Evolutionary conservation across 2,888 invertebrate species (phyloP), one percentile per base, ranked within the genome.

Genomic region (Aplocera efformata): DNA sequence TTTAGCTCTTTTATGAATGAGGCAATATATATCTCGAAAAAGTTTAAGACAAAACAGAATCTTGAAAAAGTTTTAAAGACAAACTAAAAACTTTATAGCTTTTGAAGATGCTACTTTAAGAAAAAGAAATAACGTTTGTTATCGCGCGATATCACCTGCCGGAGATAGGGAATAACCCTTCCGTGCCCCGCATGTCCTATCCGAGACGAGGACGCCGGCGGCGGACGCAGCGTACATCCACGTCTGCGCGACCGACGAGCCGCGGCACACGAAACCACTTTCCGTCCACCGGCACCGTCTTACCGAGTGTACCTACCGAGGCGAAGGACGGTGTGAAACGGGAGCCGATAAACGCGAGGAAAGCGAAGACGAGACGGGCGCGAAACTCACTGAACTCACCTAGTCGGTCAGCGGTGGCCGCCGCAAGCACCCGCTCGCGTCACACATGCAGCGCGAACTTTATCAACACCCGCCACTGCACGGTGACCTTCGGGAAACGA

Each of bases 401-500:
- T 81, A 82, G 80, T 83, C 78, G 83, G 81, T 73, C 73, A 79
- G 79, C 76, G 82, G 75, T 68, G 67, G 72, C 74, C 79, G 83
- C 72, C 75, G 79, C 73, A 72, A 71, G 61, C 80, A 70, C 74
- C 66, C 79, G 76, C 66, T 60, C 68, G 69, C 64, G 66, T 51
- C 70, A 71, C 73, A 66, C 67, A 71, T 72, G 77, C 71, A 72
- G 62, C 65, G 48, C 44, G 35, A 51, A 54, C 49, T 54, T 49
- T 49, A 47, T 41, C 63, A 67, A 55, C 51, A 49, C 47, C 63
- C 63, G 59, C 63, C 63, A 62, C 71, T 76, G 83, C 82, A 79
- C 82, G 72, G 74, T 88, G 88, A 88, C 88, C 88, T 88, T 86
- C 85, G 82, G 75, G 79, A 79, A 61, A 77, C 82, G 85, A 78